Conservation (phyloP, 2,888 invertebrate genomes). For the Linnaemya tessellans region DNA sequence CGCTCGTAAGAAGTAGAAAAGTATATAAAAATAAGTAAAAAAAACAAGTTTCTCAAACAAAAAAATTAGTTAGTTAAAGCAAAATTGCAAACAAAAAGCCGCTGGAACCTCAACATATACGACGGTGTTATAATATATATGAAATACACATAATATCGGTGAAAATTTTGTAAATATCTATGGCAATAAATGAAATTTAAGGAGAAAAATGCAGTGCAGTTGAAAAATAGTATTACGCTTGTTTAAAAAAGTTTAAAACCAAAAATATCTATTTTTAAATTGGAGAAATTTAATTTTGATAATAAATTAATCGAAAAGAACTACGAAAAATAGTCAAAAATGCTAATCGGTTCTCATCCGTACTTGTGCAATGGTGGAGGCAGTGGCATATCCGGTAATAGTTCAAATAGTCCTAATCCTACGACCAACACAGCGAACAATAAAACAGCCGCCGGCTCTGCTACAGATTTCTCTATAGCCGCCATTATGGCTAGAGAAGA, state of each 20-base stretch:
- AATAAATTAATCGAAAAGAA: neutral
- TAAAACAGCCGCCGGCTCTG: constrained; percentile 84
- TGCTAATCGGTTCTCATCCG: constrained; percentile 81
- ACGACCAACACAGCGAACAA: constrained; percentile 77
- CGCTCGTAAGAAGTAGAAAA: constrained; percentile 61
- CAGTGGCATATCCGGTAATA: constrained; percentile 62
- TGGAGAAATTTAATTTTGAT: constrained; percentile 1
- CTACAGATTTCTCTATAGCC: constrained; percentile 97
- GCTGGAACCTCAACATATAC: constrained; percentile 51
- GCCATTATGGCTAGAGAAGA: constrained; percentile 93
- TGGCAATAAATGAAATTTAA: constrained; percentile 5
- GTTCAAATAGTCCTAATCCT: constrained; percentile 69
- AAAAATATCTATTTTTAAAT: constrained; percentile 4
- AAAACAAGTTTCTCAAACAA: constrained; percentile 64
- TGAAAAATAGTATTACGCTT: constrained; percentile 42
- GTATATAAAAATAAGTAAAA: constrained; percentile 35
- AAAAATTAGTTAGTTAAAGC: constrained; percentile 40
- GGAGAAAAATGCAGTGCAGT: constrained; percentile 60
- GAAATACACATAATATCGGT: neutral
- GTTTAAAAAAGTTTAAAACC: neutral
- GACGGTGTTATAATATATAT: constrained; percentile 48
- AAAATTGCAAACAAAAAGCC: constrained; percentile 28
- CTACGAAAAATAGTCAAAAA: constrained; percentile 70
- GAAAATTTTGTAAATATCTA: neutral
- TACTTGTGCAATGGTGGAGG: constrained; percentile 77